Evolutionary conservation across 2,113 vertebrate genomes (phyloP), one percentile per base, ranked within the genome.

Genomic region (Spea multiplicata): DNA sequence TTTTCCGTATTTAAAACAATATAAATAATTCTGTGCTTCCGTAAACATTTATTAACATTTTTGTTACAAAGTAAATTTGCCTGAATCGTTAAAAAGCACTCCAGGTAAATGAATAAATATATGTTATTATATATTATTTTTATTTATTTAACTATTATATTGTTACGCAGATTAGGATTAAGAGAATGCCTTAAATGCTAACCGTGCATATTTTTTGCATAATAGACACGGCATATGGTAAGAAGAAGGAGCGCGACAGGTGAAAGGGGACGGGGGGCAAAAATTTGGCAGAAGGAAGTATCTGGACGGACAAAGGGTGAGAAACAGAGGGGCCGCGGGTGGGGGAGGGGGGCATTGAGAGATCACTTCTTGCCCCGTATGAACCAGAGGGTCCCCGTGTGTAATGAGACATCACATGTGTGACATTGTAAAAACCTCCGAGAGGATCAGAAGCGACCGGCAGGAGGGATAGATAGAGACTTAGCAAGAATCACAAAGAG

Each of bases 401-500:
- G 9, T 69, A 78, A 71, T 30, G 71, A 67, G 71, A 49, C 50
- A 30, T 4, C 44, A 55, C 52, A 62, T 64, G 68, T 74, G 71
- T 80, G 71, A 73, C 78, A 80, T 52, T 74, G 17, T 67, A 7
- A 80, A 66, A 73, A 50, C 64, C 53, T 55, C 71, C 59, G 50
- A 53, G 55, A 73, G 70, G 61, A 67, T 49, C 16, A 53, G 50
- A 80, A 49, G 57, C 59, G 16, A 66, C 69, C 64, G 30, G 66
- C 62, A 53, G 55, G 77, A 67, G 62, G 73, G 61, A 66, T 50
- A 74, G 71, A 49, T 49, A 80, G 78, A 80, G 78, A 80, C 78
- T 80, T 80, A 80, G 78, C 78, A 80, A 80, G 78, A 80, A 80
- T 80, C 71, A 80, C 78, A 80, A 45, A 67, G 74, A 80, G 78